These are phyloP conservation scores for Anableps anableps DNA, from an alignment of 2,797 vertebrate species.

Conservation along the genomic window DNA sequence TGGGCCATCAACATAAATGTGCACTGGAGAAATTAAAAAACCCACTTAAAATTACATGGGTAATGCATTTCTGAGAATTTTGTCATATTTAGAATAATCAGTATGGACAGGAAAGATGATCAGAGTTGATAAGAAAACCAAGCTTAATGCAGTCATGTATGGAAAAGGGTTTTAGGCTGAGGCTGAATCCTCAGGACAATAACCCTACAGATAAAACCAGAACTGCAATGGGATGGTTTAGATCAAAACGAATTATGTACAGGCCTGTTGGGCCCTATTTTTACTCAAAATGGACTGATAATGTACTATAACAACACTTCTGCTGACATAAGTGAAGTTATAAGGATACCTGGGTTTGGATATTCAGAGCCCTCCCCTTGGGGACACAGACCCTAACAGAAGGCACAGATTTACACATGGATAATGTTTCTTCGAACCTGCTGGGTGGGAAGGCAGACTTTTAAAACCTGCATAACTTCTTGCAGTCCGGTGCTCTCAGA, in stretches of 20 bases:
- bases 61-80: not conserved
- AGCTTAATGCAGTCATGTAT: not conserved
- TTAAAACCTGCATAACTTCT: not conserved
- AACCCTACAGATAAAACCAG: no score
- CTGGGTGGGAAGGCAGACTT: no score
- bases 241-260: no score
- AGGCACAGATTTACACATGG: not conserved
- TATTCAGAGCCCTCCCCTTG: no score
- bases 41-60: not conserved
- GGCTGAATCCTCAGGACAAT: no score
- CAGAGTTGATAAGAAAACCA: not conserved
- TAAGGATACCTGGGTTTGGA: no score
- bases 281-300: no score
- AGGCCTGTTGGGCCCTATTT: no score
- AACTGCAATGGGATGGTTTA: no score
- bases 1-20: not conserved
- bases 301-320: no score
- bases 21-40: not conserved
- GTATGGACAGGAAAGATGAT: not conserved
- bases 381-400: not conserved
- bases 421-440: no score
- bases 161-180: not conserved
- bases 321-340: no score
- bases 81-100: not conserved
- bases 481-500: not conserved